Evolutionary conservation across 1,140 invertebrate species (phyloP), one percentile per base, ranked within the genome.

Genomic region (Mamestra configurata): DNA sequence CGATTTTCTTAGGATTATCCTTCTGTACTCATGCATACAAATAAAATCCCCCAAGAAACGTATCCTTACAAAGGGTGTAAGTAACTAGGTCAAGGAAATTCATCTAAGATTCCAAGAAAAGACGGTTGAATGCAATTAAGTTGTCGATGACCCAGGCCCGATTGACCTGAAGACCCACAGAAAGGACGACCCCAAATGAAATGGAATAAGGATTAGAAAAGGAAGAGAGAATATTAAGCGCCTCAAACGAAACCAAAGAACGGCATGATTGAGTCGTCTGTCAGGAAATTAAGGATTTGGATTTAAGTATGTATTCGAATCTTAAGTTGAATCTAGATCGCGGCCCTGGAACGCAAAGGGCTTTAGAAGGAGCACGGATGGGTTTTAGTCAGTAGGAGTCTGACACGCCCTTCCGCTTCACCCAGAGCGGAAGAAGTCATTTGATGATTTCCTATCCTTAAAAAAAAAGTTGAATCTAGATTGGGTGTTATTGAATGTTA

Each of bases 161-260:
- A 40, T 66, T 66, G 61, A 66, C 61, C 61, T 66, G 61, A 18
- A 66, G 35, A 40, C 61, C 35, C 35, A 66, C 6, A 61, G 27
- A 8, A 13, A 66, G 18, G 35, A n/a, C 35, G n/a, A 20, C 10
- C 61, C 18, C 18, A 40, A 66, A 66, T 66, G 35, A 66, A 66
- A 66, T 20, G 18, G 35, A 20, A 66, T 66, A 37, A 43, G 35
- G 61, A 22, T 66, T 40, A 66, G 15, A 40, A 64, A 40, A 66
- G 18, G 18, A 40, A 40, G 35, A 18, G n/a, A 4, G 61, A 40
- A 66, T 66, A 22, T 20, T 66, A 40, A 64, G 18, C 35, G 4
- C 5, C n/a, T 64, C n/a, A 20, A 64, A 40, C 8, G 35, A 64
- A 64, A 20, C 35, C 18, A 59, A 59, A 4, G 7, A 18, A 64